Conservation (phyloP, 2,113 vertebrate species). For the Etia nguti region DNA sequence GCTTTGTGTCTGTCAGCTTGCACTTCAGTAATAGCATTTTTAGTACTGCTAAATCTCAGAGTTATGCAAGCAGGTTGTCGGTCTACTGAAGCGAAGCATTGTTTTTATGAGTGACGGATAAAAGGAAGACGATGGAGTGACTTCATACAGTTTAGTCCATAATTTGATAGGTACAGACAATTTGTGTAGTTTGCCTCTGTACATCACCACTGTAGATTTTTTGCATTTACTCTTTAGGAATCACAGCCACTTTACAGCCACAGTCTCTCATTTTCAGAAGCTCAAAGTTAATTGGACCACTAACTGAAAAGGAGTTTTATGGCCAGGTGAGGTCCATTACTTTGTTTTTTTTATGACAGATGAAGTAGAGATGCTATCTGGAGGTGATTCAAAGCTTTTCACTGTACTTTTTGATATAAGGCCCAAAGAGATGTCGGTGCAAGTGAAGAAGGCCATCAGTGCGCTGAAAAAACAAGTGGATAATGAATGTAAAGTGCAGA, state of each 20-base stretch:
- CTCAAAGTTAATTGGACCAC: not conserved
- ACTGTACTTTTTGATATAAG: not conserved
- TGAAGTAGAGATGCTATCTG: not conserved
- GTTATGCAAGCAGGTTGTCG: not conserved
- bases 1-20: not conserved
- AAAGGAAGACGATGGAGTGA: not conserved
- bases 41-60: not conserved
- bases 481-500: not conserved
- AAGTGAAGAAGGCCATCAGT: not conserved
- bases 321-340: not conserved
- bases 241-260: not conserved
- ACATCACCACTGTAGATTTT: not conserved
- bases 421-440: not conserved
- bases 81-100: not conserved
- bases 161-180: not conserved
- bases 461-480: not conserved
- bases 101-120: not conserved
- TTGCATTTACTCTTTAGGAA: not conserved
- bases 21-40: not conserved
- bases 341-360: not conserved
- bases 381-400: not conserved
- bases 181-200: not conserved
- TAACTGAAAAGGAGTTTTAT: not conserved
- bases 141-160: not conserved
- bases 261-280: not conserved